These are phyloP conservation scores for Mus pahari DNA, from an alignment of 2,113 vertebrate species.

Conservation along the genomic window DNA sequence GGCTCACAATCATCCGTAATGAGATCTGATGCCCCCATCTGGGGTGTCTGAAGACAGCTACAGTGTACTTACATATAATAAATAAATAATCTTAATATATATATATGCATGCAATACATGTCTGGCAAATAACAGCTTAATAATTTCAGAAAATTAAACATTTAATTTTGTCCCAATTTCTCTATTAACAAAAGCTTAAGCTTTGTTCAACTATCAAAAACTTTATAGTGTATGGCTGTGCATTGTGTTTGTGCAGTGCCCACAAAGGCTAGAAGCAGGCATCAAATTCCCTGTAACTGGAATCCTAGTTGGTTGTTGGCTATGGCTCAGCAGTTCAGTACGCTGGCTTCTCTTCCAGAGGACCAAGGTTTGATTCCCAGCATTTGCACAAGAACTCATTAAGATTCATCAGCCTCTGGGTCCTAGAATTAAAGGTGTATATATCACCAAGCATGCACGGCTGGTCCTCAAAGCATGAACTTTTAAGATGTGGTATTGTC, in stretches of 20 bases:
- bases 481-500: conserved; percentile 26
- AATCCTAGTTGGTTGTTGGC: not conserved
- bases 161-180: conserved; percentile 17
- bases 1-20: no score
- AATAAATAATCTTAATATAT: no score
- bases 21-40: no score
- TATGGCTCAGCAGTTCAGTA: not conserved
- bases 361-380: not conserved
- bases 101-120: conserved; percentile 19
- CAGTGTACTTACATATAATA: no score
- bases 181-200: conserved; percentile 45
- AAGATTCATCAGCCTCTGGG: not conserved
- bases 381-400: not conserved
- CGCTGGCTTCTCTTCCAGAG: not conserved
- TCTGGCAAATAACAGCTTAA: conserved; percentile 49
- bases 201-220: conserved; percentile 65
- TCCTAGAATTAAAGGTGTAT: not conserved
- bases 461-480: not conserved
- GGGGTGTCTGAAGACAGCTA: no score
- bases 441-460: not conserved
- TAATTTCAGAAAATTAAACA: conserved; percentile 58
- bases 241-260: not conserved
- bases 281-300: not conserved
- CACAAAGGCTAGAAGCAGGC: not conserved
- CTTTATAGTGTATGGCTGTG: not conserved